Conservation (phyloP, 2,113 vertebrate species). For the Chlorocebus sabaeus region DNA sequence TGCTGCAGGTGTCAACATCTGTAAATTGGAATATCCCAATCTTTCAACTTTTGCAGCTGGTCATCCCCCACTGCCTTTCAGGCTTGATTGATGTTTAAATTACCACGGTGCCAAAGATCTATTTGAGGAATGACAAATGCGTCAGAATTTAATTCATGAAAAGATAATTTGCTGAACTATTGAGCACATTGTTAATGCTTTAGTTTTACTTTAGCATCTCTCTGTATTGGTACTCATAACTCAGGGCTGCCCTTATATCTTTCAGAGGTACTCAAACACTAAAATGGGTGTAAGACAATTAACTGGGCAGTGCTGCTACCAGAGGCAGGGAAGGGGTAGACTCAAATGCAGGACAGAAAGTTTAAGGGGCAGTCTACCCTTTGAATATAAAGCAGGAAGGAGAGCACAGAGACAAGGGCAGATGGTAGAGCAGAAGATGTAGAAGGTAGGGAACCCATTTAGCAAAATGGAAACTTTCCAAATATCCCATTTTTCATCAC, state of each 20-base stretch:
- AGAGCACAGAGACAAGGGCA: background rate
- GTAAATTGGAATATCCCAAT: background rate
- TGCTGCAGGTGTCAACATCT: background rate
- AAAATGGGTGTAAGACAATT: background rate
- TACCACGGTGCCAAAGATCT: background rate
- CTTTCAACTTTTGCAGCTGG: background rate
- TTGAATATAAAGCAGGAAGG: background rate
- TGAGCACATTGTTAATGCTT: background rate
- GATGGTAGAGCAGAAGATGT: background rate
- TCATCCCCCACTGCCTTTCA: background rate
- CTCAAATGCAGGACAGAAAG: background rate
- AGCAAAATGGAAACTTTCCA: background rate
- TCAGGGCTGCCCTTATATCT: background rate
- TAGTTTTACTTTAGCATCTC: background rate
- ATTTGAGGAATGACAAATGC: background rate
- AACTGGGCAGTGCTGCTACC: background rate
- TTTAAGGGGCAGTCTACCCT: background rate
- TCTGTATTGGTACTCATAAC: background rate
- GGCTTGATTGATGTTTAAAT: background rate
- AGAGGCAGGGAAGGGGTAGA: background rate
- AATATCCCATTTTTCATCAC: background rate
- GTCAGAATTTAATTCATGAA: background rate
- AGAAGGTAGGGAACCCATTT: background rate
- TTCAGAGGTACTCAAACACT: background rate
- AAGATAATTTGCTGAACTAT: background rate